Evolutionary conservation across 2,888 invertebrate species (phyloP), one percentile per base, ranked within the genome.

Genomic region (Sphaeridia pumilis): DNA sequence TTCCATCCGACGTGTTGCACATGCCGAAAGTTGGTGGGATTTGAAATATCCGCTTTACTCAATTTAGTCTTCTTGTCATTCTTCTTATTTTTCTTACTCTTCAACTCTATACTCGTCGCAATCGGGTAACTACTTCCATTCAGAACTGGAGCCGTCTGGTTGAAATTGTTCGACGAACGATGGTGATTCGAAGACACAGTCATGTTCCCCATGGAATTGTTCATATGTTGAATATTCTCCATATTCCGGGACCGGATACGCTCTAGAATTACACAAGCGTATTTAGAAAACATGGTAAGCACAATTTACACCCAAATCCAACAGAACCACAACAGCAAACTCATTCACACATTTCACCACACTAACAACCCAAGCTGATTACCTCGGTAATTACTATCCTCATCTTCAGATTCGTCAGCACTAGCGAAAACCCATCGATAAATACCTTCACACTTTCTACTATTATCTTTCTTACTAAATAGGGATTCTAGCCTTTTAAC

Each of bases 41-140:
- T 75, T 47, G 94, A 84, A 66, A 95, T 95, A 70, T 95, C 93
- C 2, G 86, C 87, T 68, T 88, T 87, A 5, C 84, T 84, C 49
- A 87, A 72, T 68, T 80, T 80, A 43, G 74, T 67, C 50, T 72
- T 69, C 54, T 67, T 64, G 67, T 55, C 66, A 58, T 52, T 67
- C 66, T 62, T 43, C 64, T 38, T 20, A 5, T 38, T 38, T 12
- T 20, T 5, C 20, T 17, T 5, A 31, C 10, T 14, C 20, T 38
- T 38, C 17, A 5, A 17, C 12, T 14, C 7, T 17, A 17, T 38
- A 17, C 20, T 38, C 7, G 10, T 14, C 5, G 5, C 20, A 38
- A 38, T 38, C 7, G 7, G 5, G 17, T 14, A 38, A 20, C 17
- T 38, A 12, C 38, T 20, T 38, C 38, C 38, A 17, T 38, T 38